A percentile compares a stretch with the other conserved stretches of the same genome.
phyloP scores from a whole-genome alignment of 2,888 invertebrate species.

The Isotomurus palustris region DNA sequence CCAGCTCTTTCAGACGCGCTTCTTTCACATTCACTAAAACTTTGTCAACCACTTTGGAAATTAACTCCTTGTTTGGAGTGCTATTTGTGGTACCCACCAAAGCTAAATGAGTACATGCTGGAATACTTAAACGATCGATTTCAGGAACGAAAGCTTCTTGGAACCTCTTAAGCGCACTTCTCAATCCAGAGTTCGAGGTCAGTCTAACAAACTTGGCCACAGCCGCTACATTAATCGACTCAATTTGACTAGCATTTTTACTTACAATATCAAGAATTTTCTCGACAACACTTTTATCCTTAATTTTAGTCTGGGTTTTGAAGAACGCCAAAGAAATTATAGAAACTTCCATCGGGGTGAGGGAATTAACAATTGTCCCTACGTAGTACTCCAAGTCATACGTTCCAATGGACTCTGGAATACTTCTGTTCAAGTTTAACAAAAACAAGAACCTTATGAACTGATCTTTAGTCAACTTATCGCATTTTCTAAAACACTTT shows the following conservation, averaged over 20 bases:
- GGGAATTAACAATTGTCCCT: constrained; percentile 54
- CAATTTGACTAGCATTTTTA: constrained; percentile 55
- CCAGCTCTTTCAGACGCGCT: constrained; percentile 68
- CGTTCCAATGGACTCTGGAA: constrained; percentile 55
- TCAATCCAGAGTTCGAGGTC: constrained; percentile 12
- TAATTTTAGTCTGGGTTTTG: constrained; percentile 65
- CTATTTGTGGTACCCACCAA: constrained; percentile 58
- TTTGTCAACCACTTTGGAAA: constrained; percentile 56
- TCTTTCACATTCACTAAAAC: constrained; percentile 54
- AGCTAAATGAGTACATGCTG: constrained; percentile 63
- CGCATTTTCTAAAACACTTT: constrained; percentile 57
- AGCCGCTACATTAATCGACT: constrained; percentile 63
- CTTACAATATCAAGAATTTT: constrained; percentile 56
- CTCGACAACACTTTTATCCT: constrained; percentile 53
- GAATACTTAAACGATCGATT: constrained; percentile 58
- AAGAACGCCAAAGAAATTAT: constrained; percentile 72
- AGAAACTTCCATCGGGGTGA: constrained; percentile 64
- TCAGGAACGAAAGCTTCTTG: constrained; percentile 57
- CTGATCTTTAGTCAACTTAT: constrained; percentile 59
- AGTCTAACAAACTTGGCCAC: constrained; percentile 49
- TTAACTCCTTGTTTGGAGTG: constrained; percentile 51
- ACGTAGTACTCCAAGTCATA: constrained; percentile 63
- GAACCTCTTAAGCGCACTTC: constrained; percentile 53
- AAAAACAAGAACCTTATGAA: constrained; percentile 65
- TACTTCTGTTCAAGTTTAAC: constrained; percentile 58